Percentiles rank a stretch among this genome's conserved stretches.
Evolutionary conservation across 2,888 invertebrate species (phyloP).

Genomic region (Chalcis sispes): DNA sequence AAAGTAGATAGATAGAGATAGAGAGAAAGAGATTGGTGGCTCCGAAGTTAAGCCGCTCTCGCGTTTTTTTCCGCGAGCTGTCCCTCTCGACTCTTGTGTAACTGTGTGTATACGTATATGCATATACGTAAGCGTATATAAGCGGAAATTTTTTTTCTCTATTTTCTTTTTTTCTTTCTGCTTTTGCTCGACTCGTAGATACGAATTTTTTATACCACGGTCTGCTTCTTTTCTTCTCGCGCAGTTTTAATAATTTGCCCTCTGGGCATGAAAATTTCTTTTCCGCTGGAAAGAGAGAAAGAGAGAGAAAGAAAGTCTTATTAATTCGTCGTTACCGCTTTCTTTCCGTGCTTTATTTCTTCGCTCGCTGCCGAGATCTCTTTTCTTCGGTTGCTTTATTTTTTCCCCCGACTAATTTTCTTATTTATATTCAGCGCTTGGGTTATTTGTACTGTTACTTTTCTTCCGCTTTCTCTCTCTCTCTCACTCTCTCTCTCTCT

Average conservation of each 20-base stretch:
- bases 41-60: slow-evolving; percentile 43
- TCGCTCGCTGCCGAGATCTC: slow-evolving; percentile 33
- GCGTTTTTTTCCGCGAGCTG: slow-evolving; percentile 29
- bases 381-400: slow-evolving; percentile 23
- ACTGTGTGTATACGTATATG: too few species aligned
- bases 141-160: not conserved
- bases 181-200: slow-evolving; percentile 8
- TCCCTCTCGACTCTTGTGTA: slow-evolving; percentile 15
- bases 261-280: slow-evolving; percentile 55
- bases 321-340: slow-evolving; percentile 53
- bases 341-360: not conserved
- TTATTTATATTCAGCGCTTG: slow-evolving; percentile 54
- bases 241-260: slow-evolving; percentile 55
- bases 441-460: slow-evolving; percentile 48
- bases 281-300: slow-evolving; percentile 36
- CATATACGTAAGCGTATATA: not conserved
- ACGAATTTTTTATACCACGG: too few species aligned
- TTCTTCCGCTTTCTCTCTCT: not conserved
- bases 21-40: slow-evolving; percentile 26
- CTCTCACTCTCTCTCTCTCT: not conserved
- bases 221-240: slow-evolving; percentile 18
- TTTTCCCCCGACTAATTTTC: slow-evolving; percentile 52
- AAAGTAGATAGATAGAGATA: slow-evolving; percentile 11
- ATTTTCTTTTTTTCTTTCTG: slow-evolving; percentile 2
- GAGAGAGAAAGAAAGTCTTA: slow-evolving; percentile 46